A percentile compares a stretch with the other conserved stretches of the same genome.
Conservation (phyloP, 2,888 invertebrate species). For the Stegophylla sp. region DNA sequence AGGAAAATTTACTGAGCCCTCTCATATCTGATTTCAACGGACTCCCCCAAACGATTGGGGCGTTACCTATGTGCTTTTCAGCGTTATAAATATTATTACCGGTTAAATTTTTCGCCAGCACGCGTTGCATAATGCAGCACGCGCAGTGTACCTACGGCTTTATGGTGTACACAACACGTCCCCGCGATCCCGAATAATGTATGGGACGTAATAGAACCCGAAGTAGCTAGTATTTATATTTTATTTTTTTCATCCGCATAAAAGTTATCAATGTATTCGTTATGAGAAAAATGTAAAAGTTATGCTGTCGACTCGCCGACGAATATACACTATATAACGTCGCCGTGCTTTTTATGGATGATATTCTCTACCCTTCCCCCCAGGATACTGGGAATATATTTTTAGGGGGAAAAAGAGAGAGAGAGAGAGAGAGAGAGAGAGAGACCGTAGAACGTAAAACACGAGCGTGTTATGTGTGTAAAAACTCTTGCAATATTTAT, state of each 20-base stretch:
- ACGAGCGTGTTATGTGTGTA: neutral
- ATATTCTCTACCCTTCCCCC: constrained; percentile 25
- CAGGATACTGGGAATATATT: no score
- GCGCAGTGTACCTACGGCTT: neutral
- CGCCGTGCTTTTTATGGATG: constrained; percentile 28
- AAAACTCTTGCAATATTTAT: constrained; percentile 49
- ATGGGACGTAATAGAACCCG: constrained; percentile 35
- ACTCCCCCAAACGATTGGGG: no score
- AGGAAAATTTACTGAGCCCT: no score
- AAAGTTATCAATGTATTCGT: constrained; percentile 40
- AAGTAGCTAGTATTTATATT: constrained; percentile 45
- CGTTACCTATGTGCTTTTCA: no score
- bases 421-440: neutral
- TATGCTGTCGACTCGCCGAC: neutral
- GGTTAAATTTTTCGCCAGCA: no score
- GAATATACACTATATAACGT: neutral
- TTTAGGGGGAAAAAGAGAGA: neutral
- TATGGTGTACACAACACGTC: neutral
- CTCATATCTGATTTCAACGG: no score
- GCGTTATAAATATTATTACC: no score
- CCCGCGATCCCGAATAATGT: neutral
- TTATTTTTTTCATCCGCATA: constrained; percentile 40
- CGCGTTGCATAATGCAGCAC: no score
- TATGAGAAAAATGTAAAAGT: constrained; percentile 47
- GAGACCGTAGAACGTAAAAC: constrained; percentile 15